Base-by-base conservation (phyloP, 2,888 invertebrate genomes). In the Pherbina coryleti region DNA sequence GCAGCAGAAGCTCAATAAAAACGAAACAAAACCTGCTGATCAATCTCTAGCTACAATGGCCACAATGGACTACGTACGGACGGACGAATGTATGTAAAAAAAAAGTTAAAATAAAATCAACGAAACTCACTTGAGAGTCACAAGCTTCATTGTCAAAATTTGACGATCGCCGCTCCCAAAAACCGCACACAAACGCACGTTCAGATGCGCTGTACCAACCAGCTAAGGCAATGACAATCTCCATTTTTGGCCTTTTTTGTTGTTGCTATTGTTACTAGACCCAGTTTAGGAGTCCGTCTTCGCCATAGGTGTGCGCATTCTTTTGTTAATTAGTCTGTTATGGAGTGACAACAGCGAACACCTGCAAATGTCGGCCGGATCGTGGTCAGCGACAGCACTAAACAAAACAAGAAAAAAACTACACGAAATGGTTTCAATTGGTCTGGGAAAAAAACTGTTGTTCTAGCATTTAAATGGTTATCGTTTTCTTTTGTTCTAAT, bases 311-410 rank as follows among this genome's bases (percentile, higher is more conserved):
- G 31, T 37, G 55, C 71, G 71, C 64, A 71, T 76, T 76, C 70
- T 66, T 67, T 69, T 57, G 57, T 69, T 66, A 77, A 77, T 77
- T 67, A 73, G 67, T 77, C 49, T 53, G 60, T 74, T 34, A 49
- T 51, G 67, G 60, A 57, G 77, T 77, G 72, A 73, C 77, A 73
- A 64, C 66, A 70, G 51, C 28, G 77, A 71, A 77, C 77, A 77
- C 73, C 77, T 77, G 77, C 77, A 69, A 73, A 77, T 73, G 73
- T 76, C 62, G 73, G 71, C 51, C 19, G 31, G 53, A 25, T 64
- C 28, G 49, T 44, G 49, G 51, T 31, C 73, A 49, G 62, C 73
- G 44, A 57, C 34, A 34, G 64, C 11, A n/a, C 55, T 34, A n/a
- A 17, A 57, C 1, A 37, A 7, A 37, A 7, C 1, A 7, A 11